phyloP scores from a whole-genome alignment of 2,888 invertebrate genomes.

The Teinopalpus imperialis region DNA sequence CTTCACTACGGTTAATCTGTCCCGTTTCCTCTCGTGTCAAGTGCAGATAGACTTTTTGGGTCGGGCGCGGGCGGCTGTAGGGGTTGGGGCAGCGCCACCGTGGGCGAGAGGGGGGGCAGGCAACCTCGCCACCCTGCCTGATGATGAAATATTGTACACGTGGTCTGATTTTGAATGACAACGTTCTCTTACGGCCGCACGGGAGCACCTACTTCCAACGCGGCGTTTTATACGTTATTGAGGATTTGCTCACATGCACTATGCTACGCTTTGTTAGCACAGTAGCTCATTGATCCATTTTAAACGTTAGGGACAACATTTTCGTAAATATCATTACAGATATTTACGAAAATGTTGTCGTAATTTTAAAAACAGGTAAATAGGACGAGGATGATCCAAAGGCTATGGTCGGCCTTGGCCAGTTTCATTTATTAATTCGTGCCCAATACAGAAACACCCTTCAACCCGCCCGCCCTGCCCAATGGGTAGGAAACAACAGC shows the following conservation, averaged over 20 bases:
- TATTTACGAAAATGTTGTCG: too few relatives aligned
- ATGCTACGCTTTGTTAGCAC: too few relatives aligned
- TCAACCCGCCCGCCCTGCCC: conserved; percentile 58
- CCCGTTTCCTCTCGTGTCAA: conserved; percentile 81
- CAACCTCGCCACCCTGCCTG: conserved; percentile 69
- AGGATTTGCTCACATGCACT: conserved; percentile 66
- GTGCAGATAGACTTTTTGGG: conserved; percentile 81
- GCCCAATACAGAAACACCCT: conserved; percentile 59
- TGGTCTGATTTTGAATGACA: conserved; percentile 88
- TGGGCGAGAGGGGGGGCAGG: conserved; percentile 44
- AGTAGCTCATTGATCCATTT: too few relatives aligned
- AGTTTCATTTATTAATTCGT: conserved; percentile 77
- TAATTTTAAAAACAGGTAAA: conserved; percentile 41
- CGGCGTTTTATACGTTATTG: conserved; percentile 73
- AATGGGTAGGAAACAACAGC: conserved; percentile 71
- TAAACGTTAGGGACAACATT: too few relatives aligned
- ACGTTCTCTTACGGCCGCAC: conserved; percentile 79
- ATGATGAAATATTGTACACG: conserved; percentile 89
- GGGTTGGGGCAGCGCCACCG: conserved; percentile 27
- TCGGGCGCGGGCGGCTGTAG: conserved; percentile 48
- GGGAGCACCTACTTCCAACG: conserved; percentile 60
- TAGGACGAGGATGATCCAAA: conserved; percentile 58
- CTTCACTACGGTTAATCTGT: conserved; percentile 81
- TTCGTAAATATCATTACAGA: too few relatives aligned
- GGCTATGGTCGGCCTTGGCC: conserved; percentile 71